A percentile compares a stretch with the other conserved stretches of the same genome.
phyloP scores from a whole-genome alignment of 2,797 vertebrate species.

The Protonibea diacanthus region DNA sequence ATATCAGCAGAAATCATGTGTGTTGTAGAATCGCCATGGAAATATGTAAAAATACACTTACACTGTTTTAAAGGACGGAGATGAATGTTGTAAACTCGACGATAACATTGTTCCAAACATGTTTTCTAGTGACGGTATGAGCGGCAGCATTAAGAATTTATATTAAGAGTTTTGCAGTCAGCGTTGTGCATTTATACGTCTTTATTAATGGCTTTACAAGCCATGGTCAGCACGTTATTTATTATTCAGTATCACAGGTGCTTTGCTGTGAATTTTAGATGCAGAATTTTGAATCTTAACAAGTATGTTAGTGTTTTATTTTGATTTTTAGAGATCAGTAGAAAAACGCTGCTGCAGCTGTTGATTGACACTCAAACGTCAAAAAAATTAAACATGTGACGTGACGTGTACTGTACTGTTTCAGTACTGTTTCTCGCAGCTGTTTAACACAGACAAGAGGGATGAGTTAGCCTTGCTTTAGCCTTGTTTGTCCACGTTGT shows the following conservation, averaged over 20 bases:
- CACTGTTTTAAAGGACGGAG: neutral
- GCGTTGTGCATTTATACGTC: slow-evolving; percentile 10
- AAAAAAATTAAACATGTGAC: neutral
- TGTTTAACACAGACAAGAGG: neutral
- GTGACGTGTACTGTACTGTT: too few relatives aligned
- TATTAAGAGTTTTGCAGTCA: neutral
- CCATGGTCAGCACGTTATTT: neutral
- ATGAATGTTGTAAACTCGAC: neutral
- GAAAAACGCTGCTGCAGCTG: neutral
- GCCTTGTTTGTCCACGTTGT: neutral
- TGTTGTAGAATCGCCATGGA: too few relatives aligned
- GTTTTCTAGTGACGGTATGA: neutral
- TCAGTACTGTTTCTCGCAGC: neutral
- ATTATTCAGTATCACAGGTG: slow-evolving; percentile 30
- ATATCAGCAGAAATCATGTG: neutral
- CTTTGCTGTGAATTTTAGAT: neutral
- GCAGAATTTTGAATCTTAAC: neutral
- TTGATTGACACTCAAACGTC: neutral
- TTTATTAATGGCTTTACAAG: neutral
- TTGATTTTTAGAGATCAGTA: neutral
- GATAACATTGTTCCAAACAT: neutral
- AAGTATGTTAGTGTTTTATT: neutral
- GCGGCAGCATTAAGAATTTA: slow-evolving; percentile 2
- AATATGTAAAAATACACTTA: too few relatives aligned
- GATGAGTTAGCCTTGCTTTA: neutral